phyloP scores from a whole-genome alignment of 1,140 invertebrate genomes.

The Drosophila ohnishii region DNA sequence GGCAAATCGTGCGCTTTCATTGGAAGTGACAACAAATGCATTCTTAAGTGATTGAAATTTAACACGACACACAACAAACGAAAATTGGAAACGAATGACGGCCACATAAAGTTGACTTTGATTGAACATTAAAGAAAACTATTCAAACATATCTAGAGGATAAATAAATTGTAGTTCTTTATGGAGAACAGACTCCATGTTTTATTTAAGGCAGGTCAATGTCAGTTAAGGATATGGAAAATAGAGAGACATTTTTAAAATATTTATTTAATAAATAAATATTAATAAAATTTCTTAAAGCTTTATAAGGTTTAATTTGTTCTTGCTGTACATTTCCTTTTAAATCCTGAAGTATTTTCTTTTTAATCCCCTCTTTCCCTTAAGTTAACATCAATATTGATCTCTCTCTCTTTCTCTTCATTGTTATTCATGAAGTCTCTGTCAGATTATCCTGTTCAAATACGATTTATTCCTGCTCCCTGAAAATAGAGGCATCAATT shows the following conservation, averaged over 20 bases:
- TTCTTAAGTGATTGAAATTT: conserved; percentile 79
- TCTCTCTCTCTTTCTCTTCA: neutral
- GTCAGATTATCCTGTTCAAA: conserved; percentile 14
- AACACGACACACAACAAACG: conserved; percentile 57
- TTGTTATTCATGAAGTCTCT: conserved; percentile 9
- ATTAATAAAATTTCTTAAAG: neutral
- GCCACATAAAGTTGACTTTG: conserved; percentile 44
- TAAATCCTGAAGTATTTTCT: neutral
- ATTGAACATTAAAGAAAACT: conserved; percentile 38
- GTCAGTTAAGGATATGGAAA: neutral
- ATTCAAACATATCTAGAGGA: conserved; percentile 9
- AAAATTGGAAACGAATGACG: conserved; percentile 60
- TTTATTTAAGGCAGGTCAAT: neutral
- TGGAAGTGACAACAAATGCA: conserved; percentile 73
- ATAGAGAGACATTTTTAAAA: too few species aligned
- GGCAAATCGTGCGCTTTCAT: conserved; percentile 70
- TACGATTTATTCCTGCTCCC: conserved; percentile 24
- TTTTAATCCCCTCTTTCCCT: neutral
- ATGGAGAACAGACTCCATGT: neutral
- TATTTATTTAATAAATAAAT: too few species aligned
- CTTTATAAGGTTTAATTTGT: neutral
- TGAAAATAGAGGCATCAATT: conserved; percentile 41
- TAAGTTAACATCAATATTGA: neutral
- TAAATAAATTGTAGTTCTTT: conserved; percentile 4
- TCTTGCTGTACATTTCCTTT: neutral